Evolutionary conservation across 2,113 vertebrate genomes (phyloP).

Genomic region (Lampris megalopsis): DNA sequence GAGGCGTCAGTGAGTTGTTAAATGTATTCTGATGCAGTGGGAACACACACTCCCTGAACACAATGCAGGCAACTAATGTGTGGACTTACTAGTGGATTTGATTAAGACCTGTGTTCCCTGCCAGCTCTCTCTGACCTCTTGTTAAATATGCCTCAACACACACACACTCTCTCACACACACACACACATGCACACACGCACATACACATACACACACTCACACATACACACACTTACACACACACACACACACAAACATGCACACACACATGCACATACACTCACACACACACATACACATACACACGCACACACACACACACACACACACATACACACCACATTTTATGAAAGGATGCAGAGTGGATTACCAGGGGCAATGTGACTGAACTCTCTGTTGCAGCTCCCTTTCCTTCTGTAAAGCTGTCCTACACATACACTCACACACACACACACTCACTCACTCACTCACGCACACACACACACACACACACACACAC

Average conservation of each 20-base stretch:
- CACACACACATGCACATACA: too few relatives aligned
- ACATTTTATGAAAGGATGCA: slow-evolving; percentile 66
- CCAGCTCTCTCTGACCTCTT: slow-evolving; percentile 78
- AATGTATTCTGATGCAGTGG: slow-evolving; percentile 71
- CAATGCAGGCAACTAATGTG: slow-evolving; percentile 79
- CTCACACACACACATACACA: too few relatives aligned
- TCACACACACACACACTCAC: slow-evolving; percentile 49
- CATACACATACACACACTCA: background rate
- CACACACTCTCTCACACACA: slow-evolving; percentile 6
- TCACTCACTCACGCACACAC: slow-evolving; percentile 31
- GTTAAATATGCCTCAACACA: slow-evolving; percentile 74
- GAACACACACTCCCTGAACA: slow-evolving; percentile 78
- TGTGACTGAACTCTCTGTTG: slow-evolving; percentile 59
- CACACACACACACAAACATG: too few relatives aligned
- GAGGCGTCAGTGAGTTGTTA: slow-evolving; percentile 61
- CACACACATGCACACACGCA: slow-evolving; percentile 28
- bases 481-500: slow-evolving; percentile 51
- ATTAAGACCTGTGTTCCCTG: slow-evolving; percentile 72
- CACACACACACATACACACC: slow-evolving; percentile 42
- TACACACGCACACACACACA: background rate
- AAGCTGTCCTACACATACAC: slow-evolving; percentile 32
- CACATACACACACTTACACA: too few relatives aligned
- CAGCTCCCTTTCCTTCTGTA: slow-evolving; percentile 31
- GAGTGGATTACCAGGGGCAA: slow-evolving; percentile 78
- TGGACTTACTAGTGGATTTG: slow-evolving; percentile 77